phyloP scores from a whole-genome alignment of 2,888 invertebrate genomes.

The Sphaerophoria rueppellii region DNA sequence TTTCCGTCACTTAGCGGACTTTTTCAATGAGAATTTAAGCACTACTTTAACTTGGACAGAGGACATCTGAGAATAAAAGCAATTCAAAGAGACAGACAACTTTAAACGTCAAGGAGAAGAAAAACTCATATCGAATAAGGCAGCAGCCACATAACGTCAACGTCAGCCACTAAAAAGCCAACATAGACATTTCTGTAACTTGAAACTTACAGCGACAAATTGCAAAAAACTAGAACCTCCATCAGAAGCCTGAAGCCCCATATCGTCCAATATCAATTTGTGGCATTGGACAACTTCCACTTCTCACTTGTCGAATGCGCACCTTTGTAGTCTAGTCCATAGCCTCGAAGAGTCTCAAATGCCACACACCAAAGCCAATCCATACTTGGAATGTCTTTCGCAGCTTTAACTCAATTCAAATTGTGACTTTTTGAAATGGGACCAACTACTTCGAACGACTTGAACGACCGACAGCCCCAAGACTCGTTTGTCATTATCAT shows the following conservation, averaged over 20 bases:
- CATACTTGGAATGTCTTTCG: constrained; percentile 61
- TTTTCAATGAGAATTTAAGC: no score
- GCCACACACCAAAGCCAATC: constrained; percentile 43
- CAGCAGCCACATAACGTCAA: background rate
- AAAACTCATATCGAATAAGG: constrained; percentile 36
- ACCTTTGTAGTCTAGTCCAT: background rate
- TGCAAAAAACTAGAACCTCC: constrained; percentile 37
- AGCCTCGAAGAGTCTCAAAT: constrained; percentile 17
- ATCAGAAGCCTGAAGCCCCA: constrained; percentile 3
- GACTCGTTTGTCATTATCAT: constrained; percentile 63
- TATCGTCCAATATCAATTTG: constrained; percentile 64
- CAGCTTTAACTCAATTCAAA: constrained; percentile 71
- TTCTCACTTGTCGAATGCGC: constrained; percentile 47
- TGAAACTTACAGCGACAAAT: constrained; percentile 50
- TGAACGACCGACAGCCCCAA: constrained; percentile 45
- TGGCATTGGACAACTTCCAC: constrained; percentile 64
- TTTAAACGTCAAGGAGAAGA: background rate
- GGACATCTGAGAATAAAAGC: no score
- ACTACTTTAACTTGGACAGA: no score
- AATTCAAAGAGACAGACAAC: no score
- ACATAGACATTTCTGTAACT: constrained; percentile 25
- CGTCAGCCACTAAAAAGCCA: constrained; percentile 29
- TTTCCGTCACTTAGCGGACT: no score
- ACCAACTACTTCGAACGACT: constrained; percentile 33
- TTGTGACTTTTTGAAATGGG: constrained; percentile 64